Conservation (phyloP, 2,797 vertebrate species). For the Paguma larvata region DNA sequence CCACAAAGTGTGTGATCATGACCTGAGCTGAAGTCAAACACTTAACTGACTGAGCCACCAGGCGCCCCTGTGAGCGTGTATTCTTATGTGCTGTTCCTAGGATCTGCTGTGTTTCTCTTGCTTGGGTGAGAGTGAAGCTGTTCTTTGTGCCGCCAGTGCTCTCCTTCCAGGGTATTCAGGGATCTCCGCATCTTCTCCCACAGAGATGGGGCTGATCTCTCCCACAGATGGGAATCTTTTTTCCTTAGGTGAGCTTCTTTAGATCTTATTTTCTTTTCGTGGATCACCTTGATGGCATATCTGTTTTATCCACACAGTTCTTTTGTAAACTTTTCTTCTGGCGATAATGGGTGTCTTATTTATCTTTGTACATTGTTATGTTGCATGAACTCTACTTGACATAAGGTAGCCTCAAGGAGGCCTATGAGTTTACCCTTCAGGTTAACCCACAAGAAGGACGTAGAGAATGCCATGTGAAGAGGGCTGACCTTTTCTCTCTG, state of each 20-base stretch:
- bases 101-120: background rate
- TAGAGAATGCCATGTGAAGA: too few relatives aligned
- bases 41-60: too few relatives aligned
- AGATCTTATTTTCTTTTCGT: background rate
- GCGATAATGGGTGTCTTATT: background rate
- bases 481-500: background rate
- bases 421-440: background rate
- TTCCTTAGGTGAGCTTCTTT: background rate
- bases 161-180: background rate
- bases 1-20: too few relatives aligned
- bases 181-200: background rate
- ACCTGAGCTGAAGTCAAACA: too few relatives aligned
- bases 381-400: background rate
- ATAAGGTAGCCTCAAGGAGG: background rate
- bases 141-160: background rate
- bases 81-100: background rate
- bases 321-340: background rate
- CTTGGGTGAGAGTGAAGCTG: rapidly evolving
- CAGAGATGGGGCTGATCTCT: background rate
- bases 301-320: background rate
- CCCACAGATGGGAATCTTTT: background rate
- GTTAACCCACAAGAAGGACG: background rate
- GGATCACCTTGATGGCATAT: background rate
- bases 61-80: too few relatives aligned
- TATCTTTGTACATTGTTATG: background rate